phyloP scores from a whole-genome alignment of 2,113 vertebrate genomes.

The Macroglossus sobrinus region DNA sequence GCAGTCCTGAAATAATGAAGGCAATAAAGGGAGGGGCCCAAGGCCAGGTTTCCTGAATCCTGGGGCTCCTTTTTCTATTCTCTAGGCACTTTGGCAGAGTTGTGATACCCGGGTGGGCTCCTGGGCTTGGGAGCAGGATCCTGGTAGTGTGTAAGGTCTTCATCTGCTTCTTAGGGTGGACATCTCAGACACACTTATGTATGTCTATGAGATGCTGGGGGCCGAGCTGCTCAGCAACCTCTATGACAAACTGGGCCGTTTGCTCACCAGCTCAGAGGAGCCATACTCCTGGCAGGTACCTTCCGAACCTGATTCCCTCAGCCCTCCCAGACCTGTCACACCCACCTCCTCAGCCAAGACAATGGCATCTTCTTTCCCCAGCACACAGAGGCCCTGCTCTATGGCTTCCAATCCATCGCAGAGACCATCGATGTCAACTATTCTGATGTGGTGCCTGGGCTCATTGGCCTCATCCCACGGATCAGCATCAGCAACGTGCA shows the following conservation, averaged over 20 bases:
- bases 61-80: background rate
- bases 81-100: background rate
- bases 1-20: slow-evolving; percentile 11
- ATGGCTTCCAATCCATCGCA: slow-evolving; percentile 98
- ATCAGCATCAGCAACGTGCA: slow-evolving; percentile 99
- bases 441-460: slow-evolving; percentile 96
- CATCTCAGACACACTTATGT: slow-evolving; percentile 99
- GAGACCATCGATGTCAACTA: slow-evolving; percentile 99
- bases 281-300: slow-evolving; percentile 96
- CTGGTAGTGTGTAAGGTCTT: background rate
- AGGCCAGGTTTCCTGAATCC: background rate
- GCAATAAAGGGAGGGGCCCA: background rate
- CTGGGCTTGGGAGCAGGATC: background rate
- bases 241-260: slow-evolving; percentile 97
- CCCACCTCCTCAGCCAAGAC: slow-evolving; percentile 36
- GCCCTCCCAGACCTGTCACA: background rate
- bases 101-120: background rate
- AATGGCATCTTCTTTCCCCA: slow-evolving; percentile 66
- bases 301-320: slow-evolving; percentile 44
- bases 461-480: slow-evolving; percentile 97
- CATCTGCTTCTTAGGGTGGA: slow-evolving; percentile 90
- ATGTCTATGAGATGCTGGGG: slow-evolving; percentile 99
- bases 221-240: slow-evolving; percentile 98
- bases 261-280: slow-evolving; percentile 94
- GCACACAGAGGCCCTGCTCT: slow-evolving; percentile 98